Conservation (phyloP, 1,140 invertebrate species). For the Nilaparvata lugens region DNA sequence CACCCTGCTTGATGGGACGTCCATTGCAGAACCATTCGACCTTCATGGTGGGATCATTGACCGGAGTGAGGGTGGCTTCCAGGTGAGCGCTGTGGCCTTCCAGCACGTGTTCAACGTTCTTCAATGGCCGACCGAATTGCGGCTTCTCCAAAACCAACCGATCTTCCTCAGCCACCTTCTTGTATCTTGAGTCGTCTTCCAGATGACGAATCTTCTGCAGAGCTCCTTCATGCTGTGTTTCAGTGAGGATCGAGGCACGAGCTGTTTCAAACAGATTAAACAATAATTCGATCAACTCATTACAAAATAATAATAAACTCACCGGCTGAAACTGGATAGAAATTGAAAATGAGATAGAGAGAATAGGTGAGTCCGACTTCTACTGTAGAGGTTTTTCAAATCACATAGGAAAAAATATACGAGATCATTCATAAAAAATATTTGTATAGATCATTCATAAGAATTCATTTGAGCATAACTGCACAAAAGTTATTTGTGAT, state of each 20-base stretch:
- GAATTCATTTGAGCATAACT: too few relatives aligned
- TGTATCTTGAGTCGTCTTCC: conserved; percentile 76
- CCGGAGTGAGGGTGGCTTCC: conserved; percentile 88
- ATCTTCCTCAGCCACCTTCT: conserved; percentile 60
- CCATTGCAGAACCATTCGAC: conserved; percentile 95
- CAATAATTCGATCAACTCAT: conserved; percentile 2
- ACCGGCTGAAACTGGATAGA: neutral
- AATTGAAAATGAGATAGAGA: neutral
- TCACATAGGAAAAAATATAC: too few relatives aligned
- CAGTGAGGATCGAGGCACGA: conserved; percentile 77
- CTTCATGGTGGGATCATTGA: conserved; percentile 90
- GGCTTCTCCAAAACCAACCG: conserved; percentile 68
- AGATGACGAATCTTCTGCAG: conserved; percentile 84
- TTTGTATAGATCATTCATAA: too few relatives aligned
- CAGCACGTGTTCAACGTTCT: conserved; percentile 67
- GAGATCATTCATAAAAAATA: too few relatives aligned
- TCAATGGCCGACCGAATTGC: conserved; percentile 78
- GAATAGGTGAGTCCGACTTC: too few relatives aligned
- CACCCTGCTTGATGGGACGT: conserved; percentile 73
- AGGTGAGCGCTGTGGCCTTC: conserved; percentile 90
- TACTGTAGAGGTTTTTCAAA: too few relatives aligned
- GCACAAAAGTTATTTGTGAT: too few relatives aligned
- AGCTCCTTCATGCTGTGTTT: conserved; percentile 91
- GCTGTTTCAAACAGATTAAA: conserved; percentile 46
- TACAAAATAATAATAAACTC: neutral